phyloP scores from a whole-genome alignment of 2,888 invertebrate species.

The Drosophila nigricruria region DNA sequence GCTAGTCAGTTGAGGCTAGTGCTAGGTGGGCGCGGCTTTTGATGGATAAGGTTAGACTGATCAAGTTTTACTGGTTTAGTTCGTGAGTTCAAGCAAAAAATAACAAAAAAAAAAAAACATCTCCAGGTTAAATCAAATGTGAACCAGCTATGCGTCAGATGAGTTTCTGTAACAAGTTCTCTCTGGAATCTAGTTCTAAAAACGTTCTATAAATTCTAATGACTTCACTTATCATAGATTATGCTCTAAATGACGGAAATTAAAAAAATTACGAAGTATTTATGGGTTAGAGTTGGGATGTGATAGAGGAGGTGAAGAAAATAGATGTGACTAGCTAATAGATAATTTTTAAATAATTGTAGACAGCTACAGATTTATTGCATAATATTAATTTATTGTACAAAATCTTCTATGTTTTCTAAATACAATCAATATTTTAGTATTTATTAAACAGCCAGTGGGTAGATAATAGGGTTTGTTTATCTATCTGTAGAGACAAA shows the following conservation, averaged over 20 bases:
- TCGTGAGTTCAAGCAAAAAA: slow-evolving; percentile 13
- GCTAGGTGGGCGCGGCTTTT: slow-evolving; percentile 28
- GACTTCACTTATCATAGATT: neutral
- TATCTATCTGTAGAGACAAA: neutral
- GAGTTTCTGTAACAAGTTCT: slow-evolving; percentile 28
- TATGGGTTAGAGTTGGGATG: neutral
- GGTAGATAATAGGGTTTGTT: too few species aligned
- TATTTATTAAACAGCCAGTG: too few species aligned
- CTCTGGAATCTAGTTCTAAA: slow-evolving; percentile 6
- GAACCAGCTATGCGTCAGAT: slow-evolving; percentile 20
- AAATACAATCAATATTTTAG: neutral
- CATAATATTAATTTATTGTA: neutral
- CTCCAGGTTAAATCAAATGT: slow-evolving; percentile 11
- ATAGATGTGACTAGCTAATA: neutral
- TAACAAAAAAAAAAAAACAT: slow-evolving; percentile 24
- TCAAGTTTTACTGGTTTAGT: slow-evolving; percentile 51
- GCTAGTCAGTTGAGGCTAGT: slow-evolving; percentile 1
- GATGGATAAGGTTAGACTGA: slow-evolving; percentile 42
- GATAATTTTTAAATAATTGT: neutral
- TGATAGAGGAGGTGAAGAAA: neutral
- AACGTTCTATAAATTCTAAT: neutral
- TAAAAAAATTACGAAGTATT: neutral
- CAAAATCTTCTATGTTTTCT: neutral
- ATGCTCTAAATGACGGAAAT: neutral
- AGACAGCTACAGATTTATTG: neutral